Evolutionary conservation across 2,888 invertebrate species (phyloP), one percentile per base, ranked within the genome.

Genomic region (Scaptomyza flava): DNA sequence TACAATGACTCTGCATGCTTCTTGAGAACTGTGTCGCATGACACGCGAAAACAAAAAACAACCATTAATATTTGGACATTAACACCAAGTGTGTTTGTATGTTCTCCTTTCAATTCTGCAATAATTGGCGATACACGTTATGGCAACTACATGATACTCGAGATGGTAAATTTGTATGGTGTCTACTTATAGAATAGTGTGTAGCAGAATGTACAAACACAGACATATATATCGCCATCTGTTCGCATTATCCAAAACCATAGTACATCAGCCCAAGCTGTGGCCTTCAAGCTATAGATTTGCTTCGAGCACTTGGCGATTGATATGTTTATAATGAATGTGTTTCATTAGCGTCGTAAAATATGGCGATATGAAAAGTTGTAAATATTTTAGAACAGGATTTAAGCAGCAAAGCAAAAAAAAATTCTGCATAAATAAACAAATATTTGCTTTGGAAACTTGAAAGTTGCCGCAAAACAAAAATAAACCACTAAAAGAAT

Each of bases 61-160:
- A 9, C 12, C 12, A 52, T 56, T 48, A 46, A 52, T 42, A 46
- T 11, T 70, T 64, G 71, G 30, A 31, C 41, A 57, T 53, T 76
- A 47, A 42, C 51, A n/a, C 4, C 6, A 31, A 14, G 34, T 46
- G 38, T 48, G 6, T 33, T 12, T n/a, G 12, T 6, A 31, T 46
- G 58, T 57, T 31, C 59, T 41, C 58, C 59, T 60, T 46, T 56
- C 52, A 45, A 12, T 59, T 51, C n/a, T 43, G 8, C 27, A 46
- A 47, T 72, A 72, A 71, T 72, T 72, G 65, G 59, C 42, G 54
- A 8, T 50, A 65, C 46, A 51, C 42, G 59, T 42, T 34, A 20
- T 17, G 47, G 17, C 48, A 17, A 41, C 11, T 41, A n/a, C 47
- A 12, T 30, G 36, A 27, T 43, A 51, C 57, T 51, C 9, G 9